A percentile compares a stretch with the other conserved stretches of the same genome.
Evolutionary conservation across 2,113 vertebrate genomes (phyloP).

Genomic region (Heteronetta atricapilla): DNA sequence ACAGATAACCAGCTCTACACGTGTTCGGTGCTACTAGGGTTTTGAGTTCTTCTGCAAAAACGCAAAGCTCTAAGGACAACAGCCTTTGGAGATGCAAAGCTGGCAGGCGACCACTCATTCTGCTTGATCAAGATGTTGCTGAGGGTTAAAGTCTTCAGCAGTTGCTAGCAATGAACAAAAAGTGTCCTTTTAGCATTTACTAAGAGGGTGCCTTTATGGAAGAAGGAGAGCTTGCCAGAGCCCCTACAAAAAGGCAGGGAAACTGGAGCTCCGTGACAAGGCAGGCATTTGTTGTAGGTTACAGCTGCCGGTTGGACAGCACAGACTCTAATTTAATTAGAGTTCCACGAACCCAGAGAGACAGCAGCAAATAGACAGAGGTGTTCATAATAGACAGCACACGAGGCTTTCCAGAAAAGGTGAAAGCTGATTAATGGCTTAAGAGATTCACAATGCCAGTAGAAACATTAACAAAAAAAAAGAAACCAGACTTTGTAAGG

Average conservation of each 20-base stretch:
- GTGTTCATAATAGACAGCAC: background rate
- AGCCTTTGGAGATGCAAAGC: background rate
- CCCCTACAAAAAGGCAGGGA: conserved; percentile 39
- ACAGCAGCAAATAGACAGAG: background rate
- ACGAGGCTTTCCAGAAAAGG: background rate
- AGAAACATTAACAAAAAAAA: background rate
- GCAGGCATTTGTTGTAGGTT: conserved; percentile 33
- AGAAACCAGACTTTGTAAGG: background rate
- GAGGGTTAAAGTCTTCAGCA: conserved; percentile 47
- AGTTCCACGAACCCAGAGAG: background rate
- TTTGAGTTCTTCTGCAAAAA: background rate
- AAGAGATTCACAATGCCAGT: background rate
- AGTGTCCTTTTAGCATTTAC: conserved; percentile 75
- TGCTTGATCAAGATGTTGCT: background rate
- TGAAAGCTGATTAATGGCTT: conserved; percentile 28
- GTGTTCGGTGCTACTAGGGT: background rate
- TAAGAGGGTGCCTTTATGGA: conserved; percentile 59
- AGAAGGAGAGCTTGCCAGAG: conserved; percentile 65
- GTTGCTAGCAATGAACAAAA: conserved; percentile 32
- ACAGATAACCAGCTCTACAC: background rate
- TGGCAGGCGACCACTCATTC: background rate
- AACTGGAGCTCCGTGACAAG: conserved; percentile 25
- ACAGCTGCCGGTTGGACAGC: background rate
- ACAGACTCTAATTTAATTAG: conserved; percentile 13
- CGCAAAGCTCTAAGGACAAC: background rate